A percentile compares a stretch with the other conserved stretches of the same genome.
These are phyloP conservation scores for Ophion ventricosus DNA, from an alignment of 2,888 invertebrate species.

Conservation along the genomic window DNA sequence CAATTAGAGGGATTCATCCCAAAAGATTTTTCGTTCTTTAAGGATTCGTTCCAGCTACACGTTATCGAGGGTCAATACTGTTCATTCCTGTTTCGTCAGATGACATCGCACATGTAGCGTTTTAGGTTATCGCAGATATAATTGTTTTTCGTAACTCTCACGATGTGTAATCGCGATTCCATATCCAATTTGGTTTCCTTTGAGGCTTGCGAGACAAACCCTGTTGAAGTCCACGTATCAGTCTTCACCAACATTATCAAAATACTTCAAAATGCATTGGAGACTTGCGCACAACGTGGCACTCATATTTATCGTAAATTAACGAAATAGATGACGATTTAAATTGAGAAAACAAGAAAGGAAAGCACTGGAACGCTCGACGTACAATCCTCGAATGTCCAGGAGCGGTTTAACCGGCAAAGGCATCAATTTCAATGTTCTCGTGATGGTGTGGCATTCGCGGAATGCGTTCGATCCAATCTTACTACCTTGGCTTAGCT, in stretches of 20 bases:
- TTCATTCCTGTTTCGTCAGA: too few species aligned
- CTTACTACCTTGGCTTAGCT: conserved; percentile 69
- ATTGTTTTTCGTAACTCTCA: too few species aligned
- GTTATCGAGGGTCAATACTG: too few species aligned
- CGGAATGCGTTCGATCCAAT: conserved; percentile 74
- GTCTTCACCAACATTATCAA: background rate
- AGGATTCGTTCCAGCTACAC: too few species aligned
- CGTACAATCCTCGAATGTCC: conserved; percentile 24
- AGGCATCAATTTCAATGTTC: conserved; percentile 60
- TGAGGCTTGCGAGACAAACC: background rate
- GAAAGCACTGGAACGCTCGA: background rate
- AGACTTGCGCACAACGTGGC: background rate
- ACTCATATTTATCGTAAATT: background rate
- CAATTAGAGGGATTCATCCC: too few species aligned
- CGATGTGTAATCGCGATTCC: too few species aligned
- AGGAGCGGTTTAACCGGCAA: conserved; percentile 38
- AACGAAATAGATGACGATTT: background rate
- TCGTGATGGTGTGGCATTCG: conserved; percentile 56
- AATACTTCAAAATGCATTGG: background rate
- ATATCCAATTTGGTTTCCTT: background rate
- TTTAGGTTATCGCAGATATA: too few species aligned
- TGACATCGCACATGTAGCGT: too few species aligned
- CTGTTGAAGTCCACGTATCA: background rate
- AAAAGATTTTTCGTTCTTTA: too few species aligned
- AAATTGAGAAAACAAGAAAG: conserved; percentile 4